A percentile compares a stretch with the other conserved stretches of the same genome.
Evolutionary conservation across 2,797 vertebrate genomes (phyloP).

Genomic region (Micrastur ruficollis): DNA sequence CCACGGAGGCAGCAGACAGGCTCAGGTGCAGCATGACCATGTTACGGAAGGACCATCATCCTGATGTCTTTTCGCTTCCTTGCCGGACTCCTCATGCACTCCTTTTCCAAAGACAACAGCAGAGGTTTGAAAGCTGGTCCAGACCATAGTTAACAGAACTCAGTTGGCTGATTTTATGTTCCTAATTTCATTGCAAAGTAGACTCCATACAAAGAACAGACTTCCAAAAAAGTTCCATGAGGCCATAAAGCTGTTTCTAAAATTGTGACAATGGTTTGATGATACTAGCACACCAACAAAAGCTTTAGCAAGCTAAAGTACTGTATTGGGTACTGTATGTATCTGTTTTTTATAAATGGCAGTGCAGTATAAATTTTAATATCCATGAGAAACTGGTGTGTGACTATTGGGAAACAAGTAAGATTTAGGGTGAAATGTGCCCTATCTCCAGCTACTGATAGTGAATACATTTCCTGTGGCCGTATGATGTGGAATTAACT

Average conservation of each 20-base stretch:
- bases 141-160: not conserved
- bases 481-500: not conserved
- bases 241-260: not conserved
- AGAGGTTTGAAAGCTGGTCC: not conserved
- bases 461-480: not conserved
- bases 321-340: not conserved
- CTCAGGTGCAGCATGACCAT: fast-evolving
- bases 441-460: not conserved
- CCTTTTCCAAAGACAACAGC: not conserved
- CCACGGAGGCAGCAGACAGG: fast-evolving
- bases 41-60: fast-evolving
- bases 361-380: not conserved
- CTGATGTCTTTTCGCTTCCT: not conserved
- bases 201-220: not conserved
- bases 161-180: not conserved
- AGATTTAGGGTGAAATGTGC: not conserved
- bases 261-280: not conserved
- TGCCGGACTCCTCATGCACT: not conserved
- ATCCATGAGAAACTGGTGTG: not conserved
- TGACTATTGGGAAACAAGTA: not conserved
- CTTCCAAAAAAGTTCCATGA: not conserved
- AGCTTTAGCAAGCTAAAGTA: not conserved
- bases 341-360: not conserved
- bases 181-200: not conserved
- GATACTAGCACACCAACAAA: not conserved